These are phyloP conservation scores for Erethizon dorsatum DNA, from an alignment of 2,797 vertebrate species.

Conservation along the genomic window DNA sequence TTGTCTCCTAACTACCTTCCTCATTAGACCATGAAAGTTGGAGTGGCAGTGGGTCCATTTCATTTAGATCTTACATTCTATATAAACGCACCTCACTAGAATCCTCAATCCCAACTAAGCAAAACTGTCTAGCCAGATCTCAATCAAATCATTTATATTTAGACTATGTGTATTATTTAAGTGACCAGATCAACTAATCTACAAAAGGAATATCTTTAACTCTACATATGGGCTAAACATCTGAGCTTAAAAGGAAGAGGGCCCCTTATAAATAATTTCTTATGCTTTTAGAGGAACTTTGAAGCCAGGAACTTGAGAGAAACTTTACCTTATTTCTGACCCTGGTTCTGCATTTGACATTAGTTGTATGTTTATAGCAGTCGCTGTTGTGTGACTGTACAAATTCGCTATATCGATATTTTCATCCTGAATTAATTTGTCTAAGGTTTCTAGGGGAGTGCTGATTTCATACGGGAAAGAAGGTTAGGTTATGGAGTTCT, in stretches of 20 bases:
- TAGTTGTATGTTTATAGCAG: not conserved
- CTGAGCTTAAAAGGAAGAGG: not conserved
- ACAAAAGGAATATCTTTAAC: slow-evolving; percentile 10
- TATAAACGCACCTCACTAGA: not conserved
- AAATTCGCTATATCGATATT: slow-evolving; percentile 60
- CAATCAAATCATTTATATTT: slow-evolving; percentile 46
- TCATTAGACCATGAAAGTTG: not conserved
- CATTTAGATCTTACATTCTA: not conserved
- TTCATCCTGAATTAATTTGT: slow-evolving; percentile 57
- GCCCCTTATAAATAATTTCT: not conserved
- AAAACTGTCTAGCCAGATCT: not conserved
- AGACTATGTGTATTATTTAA: slow-evolving; percentile 3
- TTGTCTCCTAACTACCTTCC: not conserved
- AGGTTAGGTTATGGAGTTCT: slow-evolving; percentile 55
- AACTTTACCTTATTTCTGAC: slow-evolving; percentile 43
- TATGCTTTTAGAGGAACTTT: not conserved
- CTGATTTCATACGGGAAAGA: slow-evolving; percentile 67
- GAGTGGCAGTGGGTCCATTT: not conserved
- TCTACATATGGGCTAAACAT: not conserved
- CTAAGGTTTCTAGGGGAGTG: not conserved
- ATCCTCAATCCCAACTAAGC: slow-evolving; percentile 3
- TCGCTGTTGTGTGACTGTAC: slow-evolving; percentile 25
- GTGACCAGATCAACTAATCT: not conserved
- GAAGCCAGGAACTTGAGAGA: slow-evolving; percentile 15
- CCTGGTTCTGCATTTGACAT: not conserved